A percentile compares a stretch with the other conserved stretches of the same genome.
Evolutionary conservation across 2,888 invertebrate species (phyloP).

Genomic region (Polydrusus cervinus): DNA sequence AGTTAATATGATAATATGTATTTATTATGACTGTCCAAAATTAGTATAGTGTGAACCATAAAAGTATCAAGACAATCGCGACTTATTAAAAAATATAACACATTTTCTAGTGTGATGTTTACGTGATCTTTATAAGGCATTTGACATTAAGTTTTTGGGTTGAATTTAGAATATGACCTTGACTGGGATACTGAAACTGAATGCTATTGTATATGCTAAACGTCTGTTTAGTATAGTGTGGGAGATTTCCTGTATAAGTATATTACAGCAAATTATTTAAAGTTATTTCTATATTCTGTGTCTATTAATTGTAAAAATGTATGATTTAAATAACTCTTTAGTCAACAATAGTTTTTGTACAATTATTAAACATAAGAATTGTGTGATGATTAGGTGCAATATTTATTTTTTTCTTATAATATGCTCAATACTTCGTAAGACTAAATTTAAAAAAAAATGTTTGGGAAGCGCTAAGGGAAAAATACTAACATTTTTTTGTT

Average conservation of each 20-base stretch:
- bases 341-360: background rate
- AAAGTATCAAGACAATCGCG: too few species aligned
- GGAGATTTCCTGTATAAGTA: too few species aligned
- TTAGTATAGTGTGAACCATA: too few species aligned
- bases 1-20: background rate
- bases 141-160: background rate
- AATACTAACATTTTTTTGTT: background rate
- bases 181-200: too few species aligned
- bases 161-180: too few species aligned
- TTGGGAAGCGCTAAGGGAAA: background rate
- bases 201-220: too few species aligned
- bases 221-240: too few species aligned
- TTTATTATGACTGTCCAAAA: background rate
- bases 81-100: too few species aligned
- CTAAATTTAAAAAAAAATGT: slow-evolving; percentile 1
- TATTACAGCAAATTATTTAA: too few species aligned
- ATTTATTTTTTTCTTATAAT: slow-evolving; percentile 53
- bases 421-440: slow-evolving; percentile 32
- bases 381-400: slow-evolving; percentile 60
- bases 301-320: too few species aligned
- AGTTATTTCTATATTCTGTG: too few species aligned
- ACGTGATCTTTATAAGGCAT: background rate
- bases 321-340: background rate
- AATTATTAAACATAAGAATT: slow-evolving; percentile 9
- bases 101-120: background rate